phyloP scores from a whole-genome alignment of 2,113 vertebrate genomes.

The Lipophrys pholis region DNA sequence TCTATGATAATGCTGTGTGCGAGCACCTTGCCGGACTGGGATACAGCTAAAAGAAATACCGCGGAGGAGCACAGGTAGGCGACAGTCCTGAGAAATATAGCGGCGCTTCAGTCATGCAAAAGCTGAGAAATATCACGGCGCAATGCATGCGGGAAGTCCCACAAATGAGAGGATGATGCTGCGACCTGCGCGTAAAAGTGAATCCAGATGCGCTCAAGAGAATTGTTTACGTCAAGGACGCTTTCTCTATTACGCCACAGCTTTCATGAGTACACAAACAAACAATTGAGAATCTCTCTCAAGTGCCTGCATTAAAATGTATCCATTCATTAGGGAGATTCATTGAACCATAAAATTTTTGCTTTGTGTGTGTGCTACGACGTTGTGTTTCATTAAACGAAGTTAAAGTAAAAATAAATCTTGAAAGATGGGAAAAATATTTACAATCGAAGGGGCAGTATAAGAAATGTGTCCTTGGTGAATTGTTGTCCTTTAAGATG shows the following conservation, averaged over 20 bases:
- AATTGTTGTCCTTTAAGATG: too few relatives aligned
- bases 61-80: slow-evolving; percentile 96
- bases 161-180: slow-evolving; percentile 4
- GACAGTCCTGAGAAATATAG: background rate
- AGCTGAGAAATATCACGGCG: slow-evolving; percentile 2
- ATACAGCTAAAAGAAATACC: slow-evolving; percentile 91
- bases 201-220: background rate
- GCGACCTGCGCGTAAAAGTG: slow-evolving; percentile 51
- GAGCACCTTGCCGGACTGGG: slow-evolving; percentile 98
- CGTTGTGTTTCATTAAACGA: too few relatives aligned
- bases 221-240: background rate
- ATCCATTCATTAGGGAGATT: background rate
- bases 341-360: too few relatives aligned
- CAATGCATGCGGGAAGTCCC: slow-evolving; percentile 4
- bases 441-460: too few relatives aligned
- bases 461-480: too few relatives aligned
- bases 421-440: too few relatives aligned
- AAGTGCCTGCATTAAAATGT: background rate
- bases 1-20: slow-evolving; percentile 98
- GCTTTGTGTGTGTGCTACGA: too few relatives aligned
- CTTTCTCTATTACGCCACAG: background rate
- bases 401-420: too few relatives aligned
- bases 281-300: background rate
- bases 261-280: slow-evolving; percentile 10
- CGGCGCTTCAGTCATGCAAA: background rate